Evolutionary conservation across 2,797 vertebrate species (phyloP).

Genomic region (Centropyge bicolor): DNA sequence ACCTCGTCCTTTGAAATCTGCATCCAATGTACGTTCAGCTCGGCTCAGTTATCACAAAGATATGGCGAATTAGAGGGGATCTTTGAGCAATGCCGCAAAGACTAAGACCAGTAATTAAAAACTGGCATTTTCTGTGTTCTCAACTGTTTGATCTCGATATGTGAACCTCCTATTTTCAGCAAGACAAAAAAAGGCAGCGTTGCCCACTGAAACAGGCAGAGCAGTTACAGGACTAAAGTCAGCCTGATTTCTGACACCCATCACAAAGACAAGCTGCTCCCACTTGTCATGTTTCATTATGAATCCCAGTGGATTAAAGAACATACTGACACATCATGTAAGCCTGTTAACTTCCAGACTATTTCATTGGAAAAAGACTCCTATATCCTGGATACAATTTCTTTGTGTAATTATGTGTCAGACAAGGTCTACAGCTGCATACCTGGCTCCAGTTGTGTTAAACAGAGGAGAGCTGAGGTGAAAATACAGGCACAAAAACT

Average conservation of each 20-base stretch:
- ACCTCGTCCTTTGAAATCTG: conserved; percentile 48
- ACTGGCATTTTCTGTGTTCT: conserved; percentile 13
- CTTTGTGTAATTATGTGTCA: conserved; percentile 12
- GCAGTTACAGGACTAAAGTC: conserved; percentile 39
- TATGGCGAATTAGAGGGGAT: conserved; percentile 18
- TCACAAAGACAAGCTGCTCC: conserved; percentile 52
- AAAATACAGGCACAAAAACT: neutral
- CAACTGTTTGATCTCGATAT: conserved; percentile 39
- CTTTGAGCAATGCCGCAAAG: conserved; percentile 19
- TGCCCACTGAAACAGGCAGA: conserved; percentile 37
- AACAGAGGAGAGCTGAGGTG: neutral
- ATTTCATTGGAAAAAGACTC: conserved; percentile 21
- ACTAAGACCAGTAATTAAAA: conserved; percentile 46
- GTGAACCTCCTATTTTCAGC: conserved; percentile 42
- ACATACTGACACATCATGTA: conserved; percentile 47
- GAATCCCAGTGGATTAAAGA: conserved; percentile 52
- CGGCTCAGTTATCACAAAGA: conserved; percentile 44
- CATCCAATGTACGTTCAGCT: conserved; percentile 24
- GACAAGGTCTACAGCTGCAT: neutral
- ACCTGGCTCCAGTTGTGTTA: neutral
- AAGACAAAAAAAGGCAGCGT: neutral
- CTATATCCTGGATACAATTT: neutral
- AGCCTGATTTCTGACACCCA: conserved; percentile 46
- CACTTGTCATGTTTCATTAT: conserved; percentile 60
- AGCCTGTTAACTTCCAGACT: conserved; percentile 43